Base-by-base conservation (phyloP, 1,140 invertebrate species). In the Drosophila nikananu region DNA sequence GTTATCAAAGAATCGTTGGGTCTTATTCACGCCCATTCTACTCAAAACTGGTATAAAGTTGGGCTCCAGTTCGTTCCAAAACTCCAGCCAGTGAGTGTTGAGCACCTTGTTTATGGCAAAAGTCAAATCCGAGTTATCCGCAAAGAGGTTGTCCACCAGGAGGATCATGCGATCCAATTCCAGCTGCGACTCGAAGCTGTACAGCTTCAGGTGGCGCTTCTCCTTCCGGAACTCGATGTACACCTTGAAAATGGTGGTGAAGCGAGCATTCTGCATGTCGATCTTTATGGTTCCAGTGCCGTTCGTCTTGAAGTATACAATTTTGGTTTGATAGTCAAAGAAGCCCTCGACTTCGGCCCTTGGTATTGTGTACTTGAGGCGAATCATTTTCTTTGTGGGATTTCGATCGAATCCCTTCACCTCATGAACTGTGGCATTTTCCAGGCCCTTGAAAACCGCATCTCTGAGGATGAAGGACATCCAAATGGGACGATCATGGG, bases 61-160 rank as follows among this genome's bases (percentile, higher is more conserved):
- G 10, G 74, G 30, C 5, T 78, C 73, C 6, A 82, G 21, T 21
- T 82, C 74, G 51, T 81, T 81, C 80, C 80, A 82, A 5, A 81
- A 65, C 12, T 77, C 61, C 7, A 77, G 21, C 80, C 80, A 82
- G 5, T 77, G 66, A 2, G 77, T 61, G 32, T 82, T 82, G 6
- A 82, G 17, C 21, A 81, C 62, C 1, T 55, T 59, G 46, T 73
- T 81, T 1, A 82, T n/a, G 12, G 55, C 17, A n/a, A 70, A 10
- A 2, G 67, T 67, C 4, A 82, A 46, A 30, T 82, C 79, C 0
- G 58, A 61, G 30, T 82, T 82, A 9, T 73, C 74, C 10, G 52
- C 39, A 39, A 64, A 81, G 3, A 82, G 52, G 32, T 82, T 49
- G 19, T 82, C 78, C 27, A 61, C 35, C 39, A 19, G 25, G 4